These are phyloP conservation scores for Hyaena hyaena DNA, from an alignment of 2,113 vertebrate species.

Conservation along the genomic window DNA sequence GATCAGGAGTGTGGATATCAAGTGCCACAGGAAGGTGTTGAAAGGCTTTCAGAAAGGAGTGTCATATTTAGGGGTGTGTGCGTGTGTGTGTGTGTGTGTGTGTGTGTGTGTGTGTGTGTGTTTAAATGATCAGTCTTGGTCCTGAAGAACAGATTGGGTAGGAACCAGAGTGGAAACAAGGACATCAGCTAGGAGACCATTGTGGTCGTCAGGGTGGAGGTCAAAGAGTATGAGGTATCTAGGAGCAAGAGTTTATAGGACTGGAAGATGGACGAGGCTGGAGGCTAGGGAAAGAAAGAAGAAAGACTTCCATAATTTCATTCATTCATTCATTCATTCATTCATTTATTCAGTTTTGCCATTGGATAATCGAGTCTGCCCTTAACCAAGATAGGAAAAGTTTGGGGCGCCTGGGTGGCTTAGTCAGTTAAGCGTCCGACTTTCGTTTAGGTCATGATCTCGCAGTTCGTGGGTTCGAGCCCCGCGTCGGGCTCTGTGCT, in stretches of 20 bases:
- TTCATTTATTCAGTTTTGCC: not conserved
- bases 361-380: not conserved
- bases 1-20: not conserved
- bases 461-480: too few species aligned
- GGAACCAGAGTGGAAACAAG: not conserved
- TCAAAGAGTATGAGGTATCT: not conserved
- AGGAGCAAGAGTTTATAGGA: not conserved
- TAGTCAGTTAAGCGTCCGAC: too few species aligned
- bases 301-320: not conserved
- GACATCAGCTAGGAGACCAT: too few species aligned
- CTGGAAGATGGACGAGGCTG: not conserved
- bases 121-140: not conserved
- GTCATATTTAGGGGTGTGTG: not conserved
- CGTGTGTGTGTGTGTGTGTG: not conserved
- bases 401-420: too few species aligned
- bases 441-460: too few species aligned
- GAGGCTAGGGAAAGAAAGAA: not conserved
- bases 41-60: not conserved
- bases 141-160: not conserved
- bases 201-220: not conserved
- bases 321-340: too few species aligned
- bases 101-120: not conserved
- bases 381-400: not conserved
- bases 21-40: not conserved
- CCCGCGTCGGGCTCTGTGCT: too few species aligned